Percentiles rank a stretch among this genome's conserved stretches.
Evolutionary conservation across 2,888 invertebrate genomes (phyloP).

Genomic region (Anaspis maculata): DNA sequence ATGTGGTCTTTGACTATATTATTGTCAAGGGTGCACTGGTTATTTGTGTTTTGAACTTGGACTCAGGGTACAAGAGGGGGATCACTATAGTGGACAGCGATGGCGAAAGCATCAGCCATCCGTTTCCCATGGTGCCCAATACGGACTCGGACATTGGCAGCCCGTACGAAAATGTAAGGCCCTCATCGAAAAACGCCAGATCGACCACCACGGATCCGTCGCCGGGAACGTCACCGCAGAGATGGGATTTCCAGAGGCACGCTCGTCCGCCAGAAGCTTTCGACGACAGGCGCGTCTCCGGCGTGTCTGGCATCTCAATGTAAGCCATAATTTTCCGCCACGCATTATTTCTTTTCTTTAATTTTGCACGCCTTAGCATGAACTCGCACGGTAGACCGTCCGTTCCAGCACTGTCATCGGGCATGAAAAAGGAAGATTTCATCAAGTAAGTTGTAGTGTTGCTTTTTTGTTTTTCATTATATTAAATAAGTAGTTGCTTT

Average conservation of each 20-base stretch:
- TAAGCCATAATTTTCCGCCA: too few species aligned
- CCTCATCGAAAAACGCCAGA: conserved; percentile 40
- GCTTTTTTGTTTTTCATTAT: too few species aligned
- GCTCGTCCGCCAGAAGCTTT: conserved; percentile 41
- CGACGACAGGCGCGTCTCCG: conserved; percentile 49
- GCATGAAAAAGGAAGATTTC: too few species aligned
- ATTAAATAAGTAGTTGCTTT: too few species aligned
- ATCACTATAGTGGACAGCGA: conserved; percentile 38
- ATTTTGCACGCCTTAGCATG: conserved; percentile 1
- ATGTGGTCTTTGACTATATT: too few species aligned
- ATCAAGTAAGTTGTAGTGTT: too few species aligned
- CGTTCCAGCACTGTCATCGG: neutral
- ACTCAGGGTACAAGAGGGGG: conserved; percentile 31
- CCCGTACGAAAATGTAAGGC: conserved; percentile 56
- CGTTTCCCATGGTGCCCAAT: conserved; percentile 59
- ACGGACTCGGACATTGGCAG: conserved; percentile 51
- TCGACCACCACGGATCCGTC: conserved; percentile 45
- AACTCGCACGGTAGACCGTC: neutral
- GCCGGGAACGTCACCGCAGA: conserved; percentile 48
- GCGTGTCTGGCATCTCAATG: conserved; percentile 51
- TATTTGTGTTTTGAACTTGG: neutral
- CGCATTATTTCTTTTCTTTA: neutral
- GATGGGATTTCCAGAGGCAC: conserved; percentile 43
- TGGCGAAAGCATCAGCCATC: conserved; percentile 42
- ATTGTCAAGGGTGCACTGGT: too few species aligned